A percentile compares a stretch with the other conserved stretches of the same genome.
Conservation (phyloP, 2,888 invertebrate genomes). For the Tiliacea aurago region DNA sequence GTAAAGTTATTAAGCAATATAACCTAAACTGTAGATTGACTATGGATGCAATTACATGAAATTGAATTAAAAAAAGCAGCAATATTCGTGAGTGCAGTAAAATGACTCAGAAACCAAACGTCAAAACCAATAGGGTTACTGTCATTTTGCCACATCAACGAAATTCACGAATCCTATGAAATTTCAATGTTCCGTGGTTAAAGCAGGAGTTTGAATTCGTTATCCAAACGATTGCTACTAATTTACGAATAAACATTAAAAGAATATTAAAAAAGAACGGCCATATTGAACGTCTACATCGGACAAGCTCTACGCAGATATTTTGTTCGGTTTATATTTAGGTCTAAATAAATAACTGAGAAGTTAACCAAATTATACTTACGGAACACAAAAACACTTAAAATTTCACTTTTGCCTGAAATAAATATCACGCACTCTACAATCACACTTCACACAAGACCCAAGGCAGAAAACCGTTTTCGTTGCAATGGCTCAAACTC, state of each 20-base stretch:
- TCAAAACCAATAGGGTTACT: constrained; percentile 83
- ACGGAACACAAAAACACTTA: constrained; percentile 85
- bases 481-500: constrained; percentile 80
- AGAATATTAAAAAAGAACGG: constrained; percentile 83
- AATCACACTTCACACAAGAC: constrained; percentile 88
- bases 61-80: constrained; percentile 44
- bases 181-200: constrained; percentile 19
- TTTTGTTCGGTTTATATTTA: constrained; percentile 34
- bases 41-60: constrained; percentile 38
- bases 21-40: constrained; percentile 7
- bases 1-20: background rate
- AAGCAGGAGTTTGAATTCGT: constrained; percentile 1
- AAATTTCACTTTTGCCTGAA: constrained; percentile 80
- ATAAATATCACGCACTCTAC: constrained; percentile 84
- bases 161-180: constrained; percentile 64
- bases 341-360: constrained; percentile 53
- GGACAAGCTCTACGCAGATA: constrained; percentile 64
- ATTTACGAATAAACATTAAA: constrained; percentile 64
- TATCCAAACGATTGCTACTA: constrained; percentile 35
- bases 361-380: constrained; percentile 74
- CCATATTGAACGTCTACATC: constrained; percentile 87
- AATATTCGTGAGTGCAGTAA: constrained; percentile 69
- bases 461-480: constrained; percentile 89
- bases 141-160: constrained; percentile 89
- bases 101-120: constrained; percentile 88